Base-by-base conservation (phyloP, 2,888 invertebrate species). In the Agrilus mali region DNA sequence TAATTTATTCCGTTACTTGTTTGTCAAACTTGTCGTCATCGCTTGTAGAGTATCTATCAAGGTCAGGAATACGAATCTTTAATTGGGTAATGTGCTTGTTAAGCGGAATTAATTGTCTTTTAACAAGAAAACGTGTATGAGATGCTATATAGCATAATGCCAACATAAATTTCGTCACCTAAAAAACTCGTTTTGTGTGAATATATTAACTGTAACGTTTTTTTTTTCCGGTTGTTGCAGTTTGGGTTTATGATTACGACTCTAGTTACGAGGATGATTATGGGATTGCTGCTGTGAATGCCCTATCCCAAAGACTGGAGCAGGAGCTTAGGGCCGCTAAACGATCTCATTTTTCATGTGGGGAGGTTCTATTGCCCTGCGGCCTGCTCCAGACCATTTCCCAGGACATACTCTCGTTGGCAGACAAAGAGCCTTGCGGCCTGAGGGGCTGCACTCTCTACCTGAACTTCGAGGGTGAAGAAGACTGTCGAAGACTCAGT, bases 391-490 rank as follows among this genome's bases (percentile, higher is more conserved):
- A 82, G 50, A 73, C 83, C 52, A 83, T 90, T 48, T 80, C 90
- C 38, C 73, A 80, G 52, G 83, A 88, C 63, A 81, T 88, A 47
- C 73, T 90, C 44, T 75, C 77, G 44, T 78, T 86, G 68, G 86
- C 90, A 2, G 87, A 89, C 60, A 79, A 81, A 36, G 92, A 93
- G 67, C 88, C 90, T 14, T 92, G 88, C 69, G 92, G 92, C 44
- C 76, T 90, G 33, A 71, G 86, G 54, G 90, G 90, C 34, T 87
- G 88, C 60, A 83, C 84, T 13, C 73, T 90, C 47, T 86, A 82
- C 65, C 80, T 90, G 43, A 82, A 85, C 64, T 84, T 87, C 56
- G 84, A 87, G 62, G 82, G 81, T 40, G 80, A 79, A 57, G 74
- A 72, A 48, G 72, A 75, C 48, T 75, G 77, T 65, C 73, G 85